These are phyloP conservation scores for Telenomus remus DNA, from an alignment of 1,140 invertebrate species.

Conservation along the genomic window DNA sequence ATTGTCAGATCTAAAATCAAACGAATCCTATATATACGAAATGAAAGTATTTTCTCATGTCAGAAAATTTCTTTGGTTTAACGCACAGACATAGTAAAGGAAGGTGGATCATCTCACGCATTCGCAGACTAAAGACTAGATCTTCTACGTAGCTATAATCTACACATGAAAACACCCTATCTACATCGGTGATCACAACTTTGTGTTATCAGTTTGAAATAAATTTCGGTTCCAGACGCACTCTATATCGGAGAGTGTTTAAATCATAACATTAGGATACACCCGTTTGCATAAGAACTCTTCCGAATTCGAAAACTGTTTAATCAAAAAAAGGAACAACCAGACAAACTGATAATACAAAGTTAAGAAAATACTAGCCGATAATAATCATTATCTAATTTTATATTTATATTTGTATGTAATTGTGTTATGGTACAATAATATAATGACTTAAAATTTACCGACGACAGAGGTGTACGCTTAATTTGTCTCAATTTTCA, in stretches of 20 bases:
- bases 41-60: no score
- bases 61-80: slow-evolving; percentile 28
- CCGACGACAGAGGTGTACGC: slow-evolving; percentile 63
- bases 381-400: slow-evolving; percentile 60
- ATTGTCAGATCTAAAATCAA: slow-evolving; percentile 5
- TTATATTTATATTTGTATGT: slow-evolving; percentile 66
- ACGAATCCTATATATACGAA: background rate
- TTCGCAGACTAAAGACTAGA: slow-evolving; percentile 70
- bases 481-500: slow-evolving; percentile 14
- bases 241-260: no score
- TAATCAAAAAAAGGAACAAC: background rate
- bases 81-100: slow-evolving; percentile 5
- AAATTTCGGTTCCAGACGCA: background rate
- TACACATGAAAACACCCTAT: slow-evolving; percentile 76
- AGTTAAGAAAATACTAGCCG: slow-evolving; percentile 45
- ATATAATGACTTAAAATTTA: slow-evolving; percentile 66
- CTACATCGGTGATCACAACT: slow-evolving; percentile 68
- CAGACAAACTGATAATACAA: slow-evolving; percentile 26
- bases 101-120: slow-evolving; percentile 31
- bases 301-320: background rate
- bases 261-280: slow-evolving; percentile 10
- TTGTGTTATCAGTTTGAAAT: slow-evolving; percentile 39
- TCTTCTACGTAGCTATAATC: slow-evolving; percentile 69
- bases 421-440: slow-evolving; percentile 69
- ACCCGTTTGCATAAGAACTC: background rate